These are phyloP conservation scores for Xiphias gladius DNA, from an alignment of 2,113 vertebrate genomes.

Conservation along the genomic window DNA sequence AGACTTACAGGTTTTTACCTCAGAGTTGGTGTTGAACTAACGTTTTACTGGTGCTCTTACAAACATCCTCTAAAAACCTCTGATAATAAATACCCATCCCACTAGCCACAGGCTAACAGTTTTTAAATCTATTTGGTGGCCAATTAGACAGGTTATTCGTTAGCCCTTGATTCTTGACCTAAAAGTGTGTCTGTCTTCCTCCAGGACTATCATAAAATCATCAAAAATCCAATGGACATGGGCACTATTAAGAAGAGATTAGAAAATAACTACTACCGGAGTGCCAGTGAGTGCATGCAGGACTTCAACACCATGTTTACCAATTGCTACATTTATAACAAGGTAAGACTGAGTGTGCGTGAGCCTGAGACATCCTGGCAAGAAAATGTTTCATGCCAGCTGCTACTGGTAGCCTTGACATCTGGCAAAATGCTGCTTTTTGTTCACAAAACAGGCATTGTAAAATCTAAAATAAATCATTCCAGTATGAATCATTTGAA, in stretches of 20 bases:
- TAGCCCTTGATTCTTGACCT: background rate
- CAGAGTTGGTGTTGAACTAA: background rate
- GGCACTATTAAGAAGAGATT: slow-evolving; percentile 92
- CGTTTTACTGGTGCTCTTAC: background rate
- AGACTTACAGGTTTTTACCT: background rate
- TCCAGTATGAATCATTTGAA: background rate
- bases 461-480: background rate
- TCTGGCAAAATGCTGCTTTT: background rate
- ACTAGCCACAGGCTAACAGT: background rate
- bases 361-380: background rate
- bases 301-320: slow-evolving; percentile 99
- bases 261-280: slow-evolving; percentile 92
- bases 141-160: too few species aligned
- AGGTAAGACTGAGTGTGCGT: slow-evolving; percentile 81
- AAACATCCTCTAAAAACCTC: background rate
- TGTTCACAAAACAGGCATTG: background rate
- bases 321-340: slow-evolving; percentile 98
- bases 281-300: slow-evolving; percentile 94
- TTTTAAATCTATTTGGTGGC: background rate
- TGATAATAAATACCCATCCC: too few species aligned
- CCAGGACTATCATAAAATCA: slow-evolving; percentile 97
- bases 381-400: background rate
- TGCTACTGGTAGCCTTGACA: background rate
- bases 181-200: background rate
- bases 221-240: slow-evolving; percentile 97